phyloP scores from a whole-genome alignment of 2,888 invertebrate species.

The Agonum fuliginosum region DNA sequence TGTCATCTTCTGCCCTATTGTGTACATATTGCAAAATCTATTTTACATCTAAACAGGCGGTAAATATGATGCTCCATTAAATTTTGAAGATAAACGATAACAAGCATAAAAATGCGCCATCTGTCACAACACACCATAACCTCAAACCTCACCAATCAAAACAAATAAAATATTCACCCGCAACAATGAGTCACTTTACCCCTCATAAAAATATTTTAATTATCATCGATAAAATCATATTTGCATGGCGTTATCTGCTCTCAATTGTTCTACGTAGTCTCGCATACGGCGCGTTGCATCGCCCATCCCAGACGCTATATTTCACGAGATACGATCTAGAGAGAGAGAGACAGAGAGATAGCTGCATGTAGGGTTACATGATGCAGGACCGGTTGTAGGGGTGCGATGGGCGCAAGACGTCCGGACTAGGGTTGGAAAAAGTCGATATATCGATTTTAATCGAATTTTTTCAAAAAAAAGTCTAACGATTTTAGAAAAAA shows the following conservation, averaged over 20 bases:
- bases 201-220: slow-evolving; percentile 45
- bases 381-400: not conserved
- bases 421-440: too few relatives aligned
- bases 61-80: too few relatives aligned
- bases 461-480: too few relatives aligned
- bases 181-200: slow-evolving; percentile 26
- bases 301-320: slow-evolving; percentile 39
- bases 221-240: slow-evolving; percentile 38
- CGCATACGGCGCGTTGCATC: slow-evolving; percentile 3
- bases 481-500: too few relatives aligned
- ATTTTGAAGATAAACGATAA: too few relatives aligned
- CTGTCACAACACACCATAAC: slow-evolving; percentile 14
- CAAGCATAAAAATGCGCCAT: too few relatives aligned
- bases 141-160: slow-evolving; percentile 9
- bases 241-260: slow-evolving; percentile 9
- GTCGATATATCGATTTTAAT: too few relatives aligned
- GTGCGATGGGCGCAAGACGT: too few relatives aligned
- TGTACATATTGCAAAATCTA: too few relatives aligned
- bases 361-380: not conserved
- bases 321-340: slow-evolving; percentile 5
- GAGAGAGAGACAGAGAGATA: not conserved
- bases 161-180: slow-evolving; percentile 13
- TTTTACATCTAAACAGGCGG: too few relatives aligned
- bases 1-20: too few relatives aligned
- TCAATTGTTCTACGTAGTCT: slow-evolving; percentile 6